Evolutionary conservation across 1,140 invertebrate species (phyloP), one percentile per base, ranked within the genome.

Genomic region (Aphis gossypii): DNA sequence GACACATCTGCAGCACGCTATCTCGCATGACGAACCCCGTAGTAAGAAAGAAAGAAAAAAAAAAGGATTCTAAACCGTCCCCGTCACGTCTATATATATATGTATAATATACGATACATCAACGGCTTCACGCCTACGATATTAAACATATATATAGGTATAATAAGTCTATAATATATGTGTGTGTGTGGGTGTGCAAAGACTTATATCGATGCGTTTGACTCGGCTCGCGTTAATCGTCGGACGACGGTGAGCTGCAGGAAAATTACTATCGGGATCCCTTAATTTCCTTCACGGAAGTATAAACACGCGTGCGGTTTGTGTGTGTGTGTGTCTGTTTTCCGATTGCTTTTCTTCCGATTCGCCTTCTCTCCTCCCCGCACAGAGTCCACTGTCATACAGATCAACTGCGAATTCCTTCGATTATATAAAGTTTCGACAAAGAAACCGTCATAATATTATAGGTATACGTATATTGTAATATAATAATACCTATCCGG

Each of bases 11-110:
- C 48, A 83, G n/a, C 87, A 92, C 90, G 90, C 90, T 41, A 92
- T 92, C 68, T 92, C 56, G 90, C 90, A 83, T 92, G 90, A 92
- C 90, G 20, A 48, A 90, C 54, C 54, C 54, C 89, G 54, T 18
- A 46, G 54, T 18, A 46, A 20, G 60, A 76, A 76, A n/a, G 18
- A 20, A 76, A 68, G 60, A 68, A 68, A 68, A 68, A 68, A 68
- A 68, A 90, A 89, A 92, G 44, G 68, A 83, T 92, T 92, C 90
- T 21, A 51, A 25, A 92, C 68, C 11, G 38, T 25, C 23, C 30
- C 35, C 38, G 25, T 8, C 1, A 0, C 25, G 25, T 30, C 44
- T 51, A 54, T 51, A 51, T 48, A 18, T 48, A 18, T 51, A 48
- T 18, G 14, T 35, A 35, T 46, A 2, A 41, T 30, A 25, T 38